Conservation (phyloP, 30 jellyfish, hydroid and myxozoan genomes). For the Catostylus mosaicus region DNA sequence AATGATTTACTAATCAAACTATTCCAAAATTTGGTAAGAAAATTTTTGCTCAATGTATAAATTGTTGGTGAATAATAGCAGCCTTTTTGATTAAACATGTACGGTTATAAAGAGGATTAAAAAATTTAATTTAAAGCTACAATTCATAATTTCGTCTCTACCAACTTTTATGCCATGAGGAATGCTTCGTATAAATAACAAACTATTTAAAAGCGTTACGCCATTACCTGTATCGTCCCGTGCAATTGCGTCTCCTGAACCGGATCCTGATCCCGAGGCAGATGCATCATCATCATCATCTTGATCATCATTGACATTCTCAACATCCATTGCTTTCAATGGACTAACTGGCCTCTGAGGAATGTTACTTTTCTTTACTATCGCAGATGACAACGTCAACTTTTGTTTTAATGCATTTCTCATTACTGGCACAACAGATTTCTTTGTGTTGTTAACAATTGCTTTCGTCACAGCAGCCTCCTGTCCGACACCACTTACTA, state of each 20-base stretch:
- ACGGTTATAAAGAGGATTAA: too few relatives aligned
- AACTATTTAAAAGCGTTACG: background rate
- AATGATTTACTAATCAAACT: too few relatives aligned
- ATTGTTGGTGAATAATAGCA: too few relatives aligned
- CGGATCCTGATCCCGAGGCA: slow-evolving; percentile 74
- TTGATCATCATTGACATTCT: slow-evolving; percentile 29
- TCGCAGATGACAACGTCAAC: slow-evolving; percentile 18
- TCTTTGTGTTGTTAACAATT: slow-evolving; percentile 4
- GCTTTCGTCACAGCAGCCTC: slow-evolving; percentile 7
- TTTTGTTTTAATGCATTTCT: slow-evolving; percentile 13
- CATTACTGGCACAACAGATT: slow-evolving; percentile 23
- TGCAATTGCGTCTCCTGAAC: slow-evolving; percentile 60
- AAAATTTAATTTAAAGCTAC: too few relatives aligned
- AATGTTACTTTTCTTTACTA: slow-evolving; percentile 56
- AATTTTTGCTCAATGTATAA: too few relatives aligned
- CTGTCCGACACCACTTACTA: slow-evolving; percentile 65
- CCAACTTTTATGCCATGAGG: too few relatives aligned
- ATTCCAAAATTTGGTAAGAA: too few relatives aligned
- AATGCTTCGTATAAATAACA: too few relatives aligned
- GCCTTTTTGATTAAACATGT: too few relatives aligned
- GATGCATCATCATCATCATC: slow-evolving; percentile 71
- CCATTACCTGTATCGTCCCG: slow-evolving; percentile 17
- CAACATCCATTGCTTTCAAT: slow-evolving; percentile 67
- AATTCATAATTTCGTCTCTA: too few relatives aligned
- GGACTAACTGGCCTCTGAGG: slow-evolving; percentile 80